These are phyloP conservation scores for Agrenia bidenticulata DNA, from an alignment of 2,888 invertebrate genomes.

Conservation along the genomic window DNA sequence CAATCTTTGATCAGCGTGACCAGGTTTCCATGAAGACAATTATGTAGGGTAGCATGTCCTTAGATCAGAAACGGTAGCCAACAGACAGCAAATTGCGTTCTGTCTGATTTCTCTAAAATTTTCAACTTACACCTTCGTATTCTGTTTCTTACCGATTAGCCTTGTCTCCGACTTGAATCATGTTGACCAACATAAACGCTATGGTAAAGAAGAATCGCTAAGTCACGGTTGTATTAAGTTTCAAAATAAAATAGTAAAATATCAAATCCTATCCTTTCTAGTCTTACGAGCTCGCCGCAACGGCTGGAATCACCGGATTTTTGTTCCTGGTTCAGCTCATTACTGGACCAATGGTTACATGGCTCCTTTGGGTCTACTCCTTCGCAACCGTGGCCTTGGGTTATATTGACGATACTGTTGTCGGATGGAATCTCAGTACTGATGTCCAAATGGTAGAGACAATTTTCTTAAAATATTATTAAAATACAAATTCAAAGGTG, in stretches of 20 bases:
- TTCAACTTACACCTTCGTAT: no score
- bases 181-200: neutral
- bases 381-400: neutral
- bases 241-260: neutral
- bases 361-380: conserved; percentile 5
- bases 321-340: neutral
- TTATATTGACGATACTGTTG: neutral
- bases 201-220: neutral
- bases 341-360: neutral
- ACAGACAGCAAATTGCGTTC: no score
- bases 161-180: neutral
- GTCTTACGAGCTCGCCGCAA: neutral
- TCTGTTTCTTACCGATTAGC: neutral
- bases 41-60: no score
- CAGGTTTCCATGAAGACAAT: no score
- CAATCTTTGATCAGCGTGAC: no score
- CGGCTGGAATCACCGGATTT: neutral
- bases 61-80: no score
- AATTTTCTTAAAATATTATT: neutral
- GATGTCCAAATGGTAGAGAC: neutral
- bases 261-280: neutral
- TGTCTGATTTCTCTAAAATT: no score
- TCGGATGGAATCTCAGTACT: neutral
- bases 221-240: no score
- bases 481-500: neutral